Evolutionary conservation across 1,140 invertebrate species (phyloP), one percentile per base, ranked within the genome.

Genomic region (Orius insidiosus): DNA sequence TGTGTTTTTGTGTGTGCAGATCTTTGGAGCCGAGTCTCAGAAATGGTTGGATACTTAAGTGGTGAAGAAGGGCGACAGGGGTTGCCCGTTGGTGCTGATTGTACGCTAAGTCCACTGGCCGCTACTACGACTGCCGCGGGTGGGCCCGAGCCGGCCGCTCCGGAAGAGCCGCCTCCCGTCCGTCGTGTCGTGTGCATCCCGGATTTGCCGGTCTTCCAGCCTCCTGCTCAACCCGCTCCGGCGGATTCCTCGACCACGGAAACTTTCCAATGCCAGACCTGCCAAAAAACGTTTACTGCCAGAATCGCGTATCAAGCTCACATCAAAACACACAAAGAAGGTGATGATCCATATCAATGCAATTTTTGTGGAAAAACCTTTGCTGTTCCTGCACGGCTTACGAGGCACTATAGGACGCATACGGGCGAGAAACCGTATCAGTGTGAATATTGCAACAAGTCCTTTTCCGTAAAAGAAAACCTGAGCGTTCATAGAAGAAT

Each of bases 311-410:
- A 70, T 49, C 71, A 74, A 52, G 69, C 67, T 48, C 73, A 75
- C 53, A 47, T 74, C 14, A 62, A 68, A 45, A 68, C 68, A 2
- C 73, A 76, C 53, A 72, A 75, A 50, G 65, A 71, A n/a, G 62
- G 61, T 45, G 69, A 74, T 5, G 82, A 85, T 63, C 81, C 80
- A 4, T 86, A 88, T 63, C 74, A 80, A 34, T 95, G 88, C 62
- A 82, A 86, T 59, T 80, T 89, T 47, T 95, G 89, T 63, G 74
- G 79, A 47, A 94, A 94, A 60, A 88, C 85, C 0, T 92, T 92
- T 61, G 80, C 84, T 3, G 86, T 90, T 11, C 85, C 84, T 3
- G 87, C 86, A n/a, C 66, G 89, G 37, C 66, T 95, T 44, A 86
- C 85, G 1, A 75, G 88, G 5, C 90, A 95, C 60, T 90, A 90